phyloP scores from a whole-genome alignment of 2,113 vertebrate genomes.

The Gadus macrocephalus region DNA sequence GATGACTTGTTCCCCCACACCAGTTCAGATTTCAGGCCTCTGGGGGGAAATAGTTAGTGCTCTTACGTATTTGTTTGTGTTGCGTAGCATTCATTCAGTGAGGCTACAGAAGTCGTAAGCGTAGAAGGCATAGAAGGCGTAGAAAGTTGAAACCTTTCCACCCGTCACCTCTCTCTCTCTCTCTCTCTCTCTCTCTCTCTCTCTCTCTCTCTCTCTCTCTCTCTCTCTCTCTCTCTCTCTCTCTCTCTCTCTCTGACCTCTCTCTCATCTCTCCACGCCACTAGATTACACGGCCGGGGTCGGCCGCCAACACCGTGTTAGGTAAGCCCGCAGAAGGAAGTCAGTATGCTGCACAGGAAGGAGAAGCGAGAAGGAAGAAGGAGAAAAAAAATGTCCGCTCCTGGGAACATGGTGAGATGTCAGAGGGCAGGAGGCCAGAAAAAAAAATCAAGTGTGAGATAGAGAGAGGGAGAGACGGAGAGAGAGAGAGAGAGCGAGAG shows the following conservation, averaged over 20 bases:
- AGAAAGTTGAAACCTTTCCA: too few relatives aligned
- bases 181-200: too few relatives aligned
- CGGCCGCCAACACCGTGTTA: constrained; percentile 81
- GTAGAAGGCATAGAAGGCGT: too few relatives aligned
- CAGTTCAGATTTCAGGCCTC: too few relatives aligned
- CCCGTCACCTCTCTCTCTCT: too few relatives aligned
- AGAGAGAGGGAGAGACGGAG: constrained; percentile 42
- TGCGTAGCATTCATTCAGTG: too few relatives aligned
- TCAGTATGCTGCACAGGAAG: constrained; percentile 10
- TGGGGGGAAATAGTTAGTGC: too few relatives aligned
- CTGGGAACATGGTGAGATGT: constrained; percentile 74
- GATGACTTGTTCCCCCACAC: too few relatives aligned
- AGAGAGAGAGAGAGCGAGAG: constrained; percentile 23
- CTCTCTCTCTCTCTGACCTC: neutral
- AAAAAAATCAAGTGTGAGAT: neutral
- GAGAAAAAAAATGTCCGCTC: constrained; percentile 65
- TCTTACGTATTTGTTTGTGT: too few relatives aligned
- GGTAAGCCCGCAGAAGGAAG: constrained; percentile 76
- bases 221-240: too few relatives aligned
- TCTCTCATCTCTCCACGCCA: neutral
- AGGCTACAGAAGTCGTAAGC: too few relatives aligned
- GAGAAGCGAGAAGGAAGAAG: neutral
- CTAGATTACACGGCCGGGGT: constrained; percentile 14
- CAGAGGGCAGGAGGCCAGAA: constrained; percentile 59
- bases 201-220: constrained; percentile 10